Conservation (phyloP, 2,113 vertebrate species). For the Menura novaehollandiae region DNA sequence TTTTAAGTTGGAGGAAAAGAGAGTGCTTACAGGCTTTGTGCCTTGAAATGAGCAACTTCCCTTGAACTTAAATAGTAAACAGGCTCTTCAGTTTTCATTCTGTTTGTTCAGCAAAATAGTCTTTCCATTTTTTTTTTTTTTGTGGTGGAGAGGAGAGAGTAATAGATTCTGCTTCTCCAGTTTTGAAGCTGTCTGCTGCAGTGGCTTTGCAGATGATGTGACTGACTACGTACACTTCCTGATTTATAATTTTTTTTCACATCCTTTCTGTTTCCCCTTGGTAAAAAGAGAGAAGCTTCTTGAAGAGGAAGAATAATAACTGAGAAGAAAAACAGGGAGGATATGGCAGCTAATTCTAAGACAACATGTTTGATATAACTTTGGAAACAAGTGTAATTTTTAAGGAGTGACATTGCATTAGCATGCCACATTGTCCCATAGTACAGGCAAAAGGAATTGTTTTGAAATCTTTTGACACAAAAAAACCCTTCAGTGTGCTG, state of each 20-base stretch:
- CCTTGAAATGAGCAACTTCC: neutral
- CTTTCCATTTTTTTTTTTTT: neutral
- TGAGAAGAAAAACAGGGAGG: neutral
- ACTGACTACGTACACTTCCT: neutral
- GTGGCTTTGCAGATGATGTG: neutral
- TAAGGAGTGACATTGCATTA: neutral
- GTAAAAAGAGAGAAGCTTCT: neutral
- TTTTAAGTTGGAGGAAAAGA: neutral
- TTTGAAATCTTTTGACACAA: neutral
- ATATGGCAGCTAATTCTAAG: neutral
- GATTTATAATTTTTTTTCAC: neutral
- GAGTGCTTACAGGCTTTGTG: neutral
- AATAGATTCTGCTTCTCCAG: neutral
- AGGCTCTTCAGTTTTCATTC: neutral
- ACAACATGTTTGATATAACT: neutral
- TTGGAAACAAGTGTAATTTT: neutral
- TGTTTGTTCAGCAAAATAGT: neutral
- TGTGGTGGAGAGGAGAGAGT: neutral
- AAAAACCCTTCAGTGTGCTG: neutral
- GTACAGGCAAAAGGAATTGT: neutral
- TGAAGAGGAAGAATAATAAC: neutral
- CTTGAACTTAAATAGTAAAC: neutral
- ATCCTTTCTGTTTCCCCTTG: neutral
- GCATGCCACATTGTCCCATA: neutral
- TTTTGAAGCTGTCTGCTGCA: neutral